Conservation (phyloP, 2,113 vertebrate genomes). For the Mirza zaza region DNA sequence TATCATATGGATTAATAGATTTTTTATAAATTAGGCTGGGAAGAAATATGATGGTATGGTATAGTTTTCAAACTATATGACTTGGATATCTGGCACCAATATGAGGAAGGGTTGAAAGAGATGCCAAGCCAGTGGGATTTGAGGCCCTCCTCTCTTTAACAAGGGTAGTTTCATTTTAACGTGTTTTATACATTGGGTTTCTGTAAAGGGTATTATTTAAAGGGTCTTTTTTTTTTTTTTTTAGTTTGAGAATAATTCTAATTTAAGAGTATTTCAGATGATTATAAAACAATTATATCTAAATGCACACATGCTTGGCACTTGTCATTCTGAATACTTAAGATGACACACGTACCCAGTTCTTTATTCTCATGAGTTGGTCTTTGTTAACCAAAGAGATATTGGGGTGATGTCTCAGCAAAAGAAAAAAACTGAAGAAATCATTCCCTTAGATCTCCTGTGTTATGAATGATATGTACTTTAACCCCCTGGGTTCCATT, state of each 20-base stretch:
- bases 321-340: background rate
- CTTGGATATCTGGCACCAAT: background rate
- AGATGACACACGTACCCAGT: background rate
- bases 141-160: background rate
- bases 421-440: background rate
- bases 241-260: background rate
- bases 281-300: background rate
- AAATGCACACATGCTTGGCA: background rate
- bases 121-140: background rate
- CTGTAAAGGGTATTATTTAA: background rate
- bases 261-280: background rate
- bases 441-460: background rate
- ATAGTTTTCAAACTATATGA: constrained; percentile 13
- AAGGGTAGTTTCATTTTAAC: background rate
- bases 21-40: background rate
- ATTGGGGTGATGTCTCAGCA: background rate
- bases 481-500: background rate
- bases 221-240: background rate
- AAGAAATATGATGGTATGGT: background rate
- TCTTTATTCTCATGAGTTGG: background rate
- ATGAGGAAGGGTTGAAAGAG: background rate
- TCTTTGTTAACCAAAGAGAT: constrained; percentile 16
- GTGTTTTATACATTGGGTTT: background rate
- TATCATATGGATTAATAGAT: background rate
- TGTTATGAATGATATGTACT: background rate